Evolutionary conservation across 2,797 vertebrate genomes (phyloP), one percentile per base, ranked within the genome.

Genomic region (Salmo trutta): DNA sequence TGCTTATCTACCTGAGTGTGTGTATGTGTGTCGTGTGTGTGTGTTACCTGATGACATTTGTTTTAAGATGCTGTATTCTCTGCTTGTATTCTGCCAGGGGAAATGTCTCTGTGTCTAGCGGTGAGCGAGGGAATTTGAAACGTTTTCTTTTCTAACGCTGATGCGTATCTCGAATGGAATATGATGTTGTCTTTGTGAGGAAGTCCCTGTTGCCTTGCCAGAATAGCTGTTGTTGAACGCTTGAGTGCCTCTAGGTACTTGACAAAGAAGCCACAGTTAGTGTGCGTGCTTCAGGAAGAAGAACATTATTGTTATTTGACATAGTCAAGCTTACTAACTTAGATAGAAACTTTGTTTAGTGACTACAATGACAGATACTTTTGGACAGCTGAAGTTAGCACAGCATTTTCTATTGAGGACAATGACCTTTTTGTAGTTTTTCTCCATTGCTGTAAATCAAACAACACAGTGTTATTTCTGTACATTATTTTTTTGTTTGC

Each of bases 101-200:
- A 81, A 56, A 83, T 70, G 80, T 52, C 73, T 83, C 64, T 77
- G 66, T 79, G 79, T 8, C 65, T 81, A 51, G 82, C 65, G 51
- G 76, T 47, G 8, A 91, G 86, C 87, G 17, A 54, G 41, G 74
- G 74, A 76, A 83, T 86, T 83, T 83, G 16, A 65, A 68, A 16
- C 31, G 80, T 79, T 79, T 84, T 81, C 77, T 74, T 82, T 83
- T 77, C 78, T 19, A 54, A 16, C 73, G 36, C 66, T 78, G 27
- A 82, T 71, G 75, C 54, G 47, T 33, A 3, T 74, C 64, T 75
- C 24, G 41, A 75, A 56, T 62, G 5, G 74, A 66, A 47, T 36
- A 59, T 47, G 70, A 75, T 36, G 51, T 77, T 27, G 47, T 71
- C 65, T 79, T 85, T 66, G 17, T 53, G 62, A 70, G 67, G 53